These are phyloP conservation scores for Nycticryphes semicollaris DNA, from an alignment of 2,113 vertebrate genomes.

Conservation along the genomic window DNA sequence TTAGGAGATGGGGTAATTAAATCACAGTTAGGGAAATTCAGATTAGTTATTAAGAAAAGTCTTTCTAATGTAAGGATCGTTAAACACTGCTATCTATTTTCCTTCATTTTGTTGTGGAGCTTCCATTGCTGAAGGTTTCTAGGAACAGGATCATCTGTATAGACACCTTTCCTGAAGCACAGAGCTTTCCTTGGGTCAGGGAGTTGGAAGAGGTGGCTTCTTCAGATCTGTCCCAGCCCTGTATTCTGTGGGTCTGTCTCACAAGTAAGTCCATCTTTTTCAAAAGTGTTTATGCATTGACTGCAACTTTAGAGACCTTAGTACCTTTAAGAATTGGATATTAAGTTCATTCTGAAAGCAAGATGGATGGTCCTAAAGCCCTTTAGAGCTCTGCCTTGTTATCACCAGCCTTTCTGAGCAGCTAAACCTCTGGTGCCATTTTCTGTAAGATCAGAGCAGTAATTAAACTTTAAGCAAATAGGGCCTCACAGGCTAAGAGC, in stretches of 20 bases:
- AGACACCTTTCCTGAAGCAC: neutral
- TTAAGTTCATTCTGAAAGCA: neutral
- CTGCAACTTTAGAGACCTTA: neutral
- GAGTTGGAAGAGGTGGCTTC: neutral
- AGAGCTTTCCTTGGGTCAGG: neutral
- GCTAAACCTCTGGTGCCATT: neutral
- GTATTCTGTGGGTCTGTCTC: neutral
- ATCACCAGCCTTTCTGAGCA: neutral
- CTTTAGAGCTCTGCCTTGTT: neutral
- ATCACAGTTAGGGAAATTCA: conserved; percentile 8
- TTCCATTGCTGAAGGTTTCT: neutral
- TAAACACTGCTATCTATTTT: neutral
- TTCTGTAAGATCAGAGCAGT: neutral
- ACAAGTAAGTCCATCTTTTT: rapidly evolving
- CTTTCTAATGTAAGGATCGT: neutral
- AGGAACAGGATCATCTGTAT: neutral
- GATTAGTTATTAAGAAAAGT: conserved; percentile 1
- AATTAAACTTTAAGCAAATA: neutral
- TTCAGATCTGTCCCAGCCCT: neutral
- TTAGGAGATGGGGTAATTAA: conserved; percentile 5
- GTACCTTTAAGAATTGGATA: neutral
- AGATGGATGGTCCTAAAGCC: neutral
- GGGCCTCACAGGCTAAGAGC: neutral
- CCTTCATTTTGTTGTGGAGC: neutral
- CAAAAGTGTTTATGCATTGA: neutral